These are phyloP conservation scores for Anas bahamensis DNA, from an alignment of 2,797 vertebrate genomes.

Conservation along the genomic window DNA sequence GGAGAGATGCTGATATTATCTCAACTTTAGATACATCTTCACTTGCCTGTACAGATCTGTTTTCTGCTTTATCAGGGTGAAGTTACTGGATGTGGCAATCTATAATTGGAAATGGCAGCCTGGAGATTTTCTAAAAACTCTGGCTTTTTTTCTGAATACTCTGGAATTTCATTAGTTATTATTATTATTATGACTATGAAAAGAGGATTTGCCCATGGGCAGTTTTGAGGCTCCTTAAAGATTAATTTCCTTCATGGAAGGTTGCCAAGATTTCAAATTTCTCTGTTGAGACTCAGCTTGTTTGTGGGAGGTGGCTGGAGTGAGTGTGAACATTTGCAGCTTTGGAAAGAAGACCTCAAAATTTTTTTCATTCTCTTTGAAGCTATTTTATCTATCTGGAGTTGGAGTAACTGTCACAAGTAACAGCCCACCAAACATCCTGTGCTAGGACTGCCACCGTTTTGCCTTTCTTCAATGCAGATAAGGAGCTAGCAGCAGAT, in stretches of 20 bases:
- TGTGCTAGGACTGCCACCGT: not conserved
- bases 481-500: not conserved
- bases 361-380: slow-evolving; percentile 62
- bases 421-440: not conserved
- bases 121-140: slow-evolving; percentile 50
- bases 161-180: slow-evolving; percentile 76
- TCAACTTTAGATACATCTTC: slow-evolving; percentile 34
- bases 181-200: slow-evolving; percentile 79
- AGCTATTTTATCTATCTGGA: slow-evolving; percentile 27
- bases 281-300: slow-evolving; percentile 49
- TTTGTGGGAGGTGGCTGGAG: slow-evolving; percentile 53
- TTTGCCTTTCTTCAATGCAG: not conserved
- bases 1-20: slow-evolving; percentile 38
- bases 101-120: slow-evolving; percentile 61
- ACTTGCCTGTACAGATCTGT: slow-evolving; percentile 33
- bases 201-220: slow-evolving; percentile 79
- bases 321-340: slow-evolving; percentile 5
- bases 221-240: slow-evolving; percentile 69
- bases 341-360: slow-evolving; percentile 18
- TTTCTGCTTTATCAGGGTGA: slow-evolving; percentile 12
- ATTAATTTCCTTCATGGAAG: slow-evolving; percentile 44
- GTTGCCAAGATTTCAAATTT: slow-evolving; percentile 72
- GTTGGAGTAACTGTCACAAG: slow-evolving; percentile 57
- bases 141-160: slow-evolving; percentile 31
- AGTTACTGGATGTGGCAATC: slow-evolving; percentile 53